Evolutionary conservation across 2,113 vertebrate genomes (phyloP).

Genomic region (Ascaphus truei): DNA sequence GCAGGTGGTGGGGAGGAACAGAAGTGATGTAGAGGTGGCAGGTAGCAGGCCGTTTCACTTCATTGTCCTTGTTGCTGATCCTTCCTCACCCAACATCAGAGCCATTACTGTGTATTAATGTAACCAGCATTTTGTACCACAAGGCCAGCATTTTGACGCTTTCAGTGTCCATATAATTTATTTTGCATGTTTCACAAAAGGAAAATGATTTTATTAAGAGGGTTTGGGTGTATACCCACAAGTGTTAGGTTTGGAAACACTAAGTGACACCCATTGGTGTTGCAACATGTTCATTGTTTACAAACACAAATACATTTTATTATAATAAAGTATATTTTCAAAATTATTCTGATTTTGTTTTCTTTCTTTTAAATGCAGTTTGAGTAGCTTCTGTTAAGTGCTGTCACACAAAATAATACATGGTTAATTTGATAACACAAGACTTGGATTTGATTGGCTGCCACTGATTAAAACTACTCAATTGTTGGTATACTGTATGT

Average conservation of each 20-base stretch:
- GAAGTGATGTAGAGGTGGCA: background rate
- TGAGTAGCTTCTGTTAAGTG: no score
- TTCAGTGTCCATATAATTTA: constrained; percentile 26
- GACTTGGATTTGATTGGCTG: no score
- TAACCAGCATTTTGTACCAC: constrained; percentile 30
- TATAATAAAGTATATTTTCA: constrained; percentile 38
- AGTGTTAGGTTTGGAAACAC: constrained; percentile 5
- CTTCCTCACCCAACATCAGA: constrained; percentile 4
- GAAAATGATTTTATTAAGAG: background rate
- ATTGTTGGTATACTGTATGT: no score
- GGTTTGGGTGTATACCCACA: background rate
- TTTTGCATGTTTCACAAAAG: constrained; percentile 26
- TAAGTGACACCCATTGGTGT: constrained; percentile 24
- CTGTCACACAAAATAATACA: no score
- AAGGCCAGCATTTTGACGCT: constrained; percentile 17
- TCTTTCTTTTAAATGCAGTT: no score
- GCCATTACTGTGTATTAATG: constrained; percentile 15
- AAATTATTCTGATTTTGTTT: background rate
- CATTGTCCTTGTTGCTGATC: background rate
- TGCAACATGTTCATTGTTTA: constrained; percentile 33
- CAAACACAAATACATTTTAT: constrained; percentile 35
- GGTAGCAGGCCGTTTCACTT: background rate
- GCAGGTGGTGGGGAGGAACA: background rate
- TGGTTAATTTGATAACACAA: no score
- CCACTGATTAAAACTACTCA: no score